Base-by-base conservation (phyloP, 2,888 invertebrate genomes). In the Steinernema carpocapsae region DNA sequence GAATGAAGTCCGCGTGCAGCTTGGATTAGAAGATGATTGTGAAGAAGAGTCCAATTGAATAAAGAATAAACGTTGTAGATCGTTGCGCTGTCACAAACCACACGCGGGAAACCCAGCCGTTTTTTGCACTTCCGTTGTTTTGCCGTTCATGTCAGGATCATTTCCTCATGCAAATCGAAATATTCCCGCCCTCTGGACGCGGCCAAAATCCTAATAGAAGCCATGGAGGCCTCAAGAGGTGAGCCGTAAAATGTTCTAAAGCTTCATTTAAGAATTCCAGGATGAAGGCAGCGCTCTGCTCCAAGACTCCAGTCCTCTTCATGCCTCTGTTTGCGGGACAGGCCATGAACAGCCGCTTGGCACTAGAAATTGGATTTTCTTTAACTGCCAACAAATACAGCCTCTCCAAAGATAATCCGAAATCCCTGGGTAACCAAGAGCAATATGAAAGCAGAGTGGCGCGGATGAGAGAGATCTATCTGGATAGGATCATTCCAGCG, bases 171-270 rank as follows among this genome's bases (percentile, higher is more conserved):
- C 37, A 37, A 6, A 10, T 37, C 10, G 4, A 37, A 10, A 37
- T 37, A 3, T 37, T 37, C 37, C 37, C 10, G 37, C 37, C 37
- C n/a, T n/a, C n/a, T n/a, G n/a, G 37, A 37, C 3, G 37, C 37
- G 37, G 37, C 37, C 37, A 37, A 37, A 37, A 37, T 37, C 37
- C 37, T 37, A 10, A 10, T 37, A 37, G 26, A 29, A 64, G 64
- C 29, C 77, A 77, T 37, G 77, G 77, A 32, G 77, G 77, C n/a
- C 45, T 77, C 26, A 77, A 77, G 51, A 73, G 74, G 74, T 70
- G 45, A 17, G 29, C 10, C 1, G 17, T 4, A 2, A 4, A 26
- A 6, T 1, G 22, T 64, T 6, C 2, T 32, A 17, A 19, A 22
- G 14, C n/a, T 14, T 22, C 1, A 3, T 17, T 24, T 51, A 3